A percentile compares a stretch with the other conserved stretches of the same genome.
These are phyloP conservation scores for Dasysyrphus tricinctus DNA, from an alignment of 2,888 invertebrate species.

Conservation along the genomic window DNA sequence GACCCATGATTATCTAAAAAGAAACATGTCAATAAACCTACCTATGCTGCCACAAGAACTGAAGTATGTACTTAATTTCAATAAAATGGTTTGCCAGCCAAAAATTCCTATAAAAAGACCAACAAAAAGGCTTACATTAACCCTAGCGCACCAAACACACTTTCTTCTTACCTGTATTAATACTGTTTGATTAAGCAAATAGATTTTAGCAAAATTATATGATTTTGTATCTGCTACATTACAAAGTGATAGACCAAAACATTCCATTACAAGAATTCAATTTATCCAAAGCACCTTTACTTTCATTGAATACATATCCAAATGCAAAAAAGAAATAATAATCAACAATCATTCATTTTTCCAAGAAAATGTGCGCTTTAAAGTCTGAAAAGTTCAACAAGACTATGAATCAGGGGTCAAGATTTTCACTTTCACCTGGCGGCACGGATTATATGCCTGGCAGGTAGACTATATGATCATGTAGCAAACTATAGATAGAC, in stretches of 20 bases:
- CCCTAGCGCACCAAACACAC: neutral
- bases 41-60: too few species aligned
- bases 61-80: neutral
- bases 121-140: too few species aligned
- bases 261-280: slow-evolving; percentile 26
- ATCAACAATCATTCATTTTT: slow-evolving; percentile 41
- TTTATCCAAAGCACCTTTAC: slow-evolving; percentile 30
- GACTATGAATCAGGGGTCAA: slow-evolving; percentile 62
- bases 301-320: slow-evolving; percentile 35
- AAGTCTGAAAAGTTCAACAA: slow-evolving; percentile 53
- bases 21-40: too few species aligned
- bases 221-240: slow-evolving; percentile 11
- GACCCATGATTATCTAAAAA: too few species aligned
- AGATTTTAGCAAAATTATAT: neutral
- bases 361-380: slow-evolving; percentile 19
- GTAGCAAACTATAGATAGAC: neutral
- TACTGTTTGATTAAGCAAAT: neutral
- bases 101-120: neutral
- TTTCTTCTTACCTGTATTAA: neutral
- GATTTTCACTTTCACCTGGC: slow-evolving; percentile 67
- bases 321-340: slow-evolving; percentile 16
- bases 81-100: neutral
- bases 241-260: neutral
- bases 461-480: slow-evolving; percentile 31
- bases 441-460: slow-evolving; percentile 5